phyloP scores from a whole-genome alignment of 2,113 vertebrate genomes.

The Azemiops feae region DNA sequence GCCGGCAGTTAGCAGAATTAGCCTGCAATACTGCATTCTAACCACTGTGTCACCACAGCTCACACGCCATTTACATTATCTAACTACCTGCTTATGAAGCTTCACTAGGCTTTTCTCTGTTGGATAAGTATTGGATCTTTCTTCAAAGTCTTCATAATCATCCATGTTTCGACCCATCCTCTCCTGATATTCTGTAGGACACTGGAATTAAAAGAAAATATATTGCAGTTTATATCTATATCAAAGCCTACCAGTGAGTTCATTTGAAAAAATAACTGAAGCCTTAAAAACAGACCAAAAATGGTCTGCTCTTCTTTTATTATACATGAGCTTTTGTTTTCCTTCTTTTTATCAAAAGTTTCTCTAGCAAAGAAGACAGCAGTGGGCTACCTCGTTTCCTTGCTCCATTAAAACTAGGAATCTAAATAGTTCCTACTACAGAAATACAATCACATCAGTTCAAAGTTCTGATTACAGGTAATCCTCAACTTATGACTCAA shows the following conservation, averaged over 20 bases:
- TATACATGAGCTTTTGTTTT: not conserved
- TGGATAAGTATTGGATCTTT: constrained; percentile 80
- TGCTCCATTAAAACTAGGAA: not conserved
- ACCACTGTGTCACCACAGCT: too few relatives aligned
- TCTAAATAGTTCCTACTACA: not conserved
- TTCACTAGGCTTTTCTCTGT: constrained; percentile 82
- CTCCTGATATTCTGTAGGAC: constrained; percentile 85
- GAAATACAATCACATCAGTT: not conserved
- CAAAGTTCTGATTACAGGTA: not conserved
- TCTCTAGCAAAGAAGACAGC: not conserved
- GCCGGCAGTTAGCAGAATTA: too few relatives aligned
- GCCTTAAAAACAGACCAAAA: not conserved
- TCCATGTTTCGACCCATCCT: constrained; percentile 86
- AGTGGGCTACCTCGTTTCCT: not conserved
- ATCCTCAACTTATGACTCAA: not conserved
- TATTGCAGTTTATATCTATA: not conserved
- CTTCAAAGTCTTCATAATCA: constrained; percentile 96
- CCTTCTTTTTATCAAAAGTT: not conserved
- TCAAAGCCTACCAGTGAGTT: not conserved
- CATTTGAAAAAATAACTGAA: not conserved
- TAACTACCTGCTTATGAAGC: constrained; percentile 88
- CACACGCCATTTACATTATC: not conserved
- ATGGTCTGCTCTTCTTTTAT: not conserved
- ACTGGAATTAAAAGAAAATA: constrained; percentile 69
- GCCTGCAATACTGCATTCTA: too few relatives aligned